A percentile compares a stretch with the other conserved stretches of the same genome.
Evolutionary conservation across 1,140 invertebrate genomes (phyloP).

Genomic region (Tenebrio molitor): DNA sequence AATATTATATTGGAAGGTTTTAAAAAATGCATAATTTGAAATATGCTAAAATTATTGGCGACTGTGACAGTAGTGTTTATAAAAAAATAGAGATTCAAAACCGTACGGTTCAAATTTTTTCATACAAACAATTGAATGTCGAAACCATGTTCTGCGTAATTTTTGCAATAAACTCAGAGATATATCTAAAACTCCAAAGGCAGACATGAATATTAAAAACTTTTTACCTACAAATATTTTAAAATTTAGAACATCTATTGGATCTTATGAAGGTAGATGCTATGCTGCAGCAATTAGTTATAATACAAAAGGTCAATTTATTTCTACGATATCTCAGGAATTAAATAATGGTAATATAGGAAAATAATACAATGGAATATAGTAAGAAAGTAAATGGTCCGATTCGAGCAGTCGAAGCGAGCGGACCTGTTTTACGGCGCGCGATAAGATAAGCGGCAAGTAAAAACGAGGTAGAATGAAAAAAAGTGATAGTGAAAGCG

Average conservation of each 20-base stretch:
- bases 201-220: too few relatives aligned
- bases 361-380: background rate
- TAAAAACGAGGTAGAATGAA: too few relatives aligned
- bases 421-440: too few relatives aligned
- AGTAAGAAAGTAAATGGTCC: background rate
- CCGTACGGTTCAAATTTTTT: background rate
- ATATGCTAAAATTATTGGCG: slow-evolving; percentile 1
- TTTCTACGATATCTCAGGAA: too few relatives aligned
- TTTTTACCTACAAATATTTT: background rate
- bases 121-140: slow-evolving; percentile 12
- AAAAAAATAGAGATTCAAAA: background rate
- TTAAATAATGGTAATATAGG: too few relatives aligned
- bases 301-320: too few relatives aligned
- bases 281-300: too few relatives aligned
- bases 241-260: background rate
- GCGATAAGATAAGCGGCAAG: too few relatives aligned
- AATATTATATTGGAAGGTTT: slow-evolving; percentile 10
- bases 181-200: background rate
- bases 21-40: background rate
- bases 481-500: too few relatives aligned
- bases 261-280: too few relatives aligned
- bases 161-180: background rate
- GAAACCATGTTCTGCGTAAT: background rate
- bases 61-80: slow-evolving; percentile 17
- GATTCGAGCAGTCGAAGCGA: too few relatives aligned